Conservation (phyloP, 2,797 vertebrate genomes). For the Botia almorhae region DNA sequence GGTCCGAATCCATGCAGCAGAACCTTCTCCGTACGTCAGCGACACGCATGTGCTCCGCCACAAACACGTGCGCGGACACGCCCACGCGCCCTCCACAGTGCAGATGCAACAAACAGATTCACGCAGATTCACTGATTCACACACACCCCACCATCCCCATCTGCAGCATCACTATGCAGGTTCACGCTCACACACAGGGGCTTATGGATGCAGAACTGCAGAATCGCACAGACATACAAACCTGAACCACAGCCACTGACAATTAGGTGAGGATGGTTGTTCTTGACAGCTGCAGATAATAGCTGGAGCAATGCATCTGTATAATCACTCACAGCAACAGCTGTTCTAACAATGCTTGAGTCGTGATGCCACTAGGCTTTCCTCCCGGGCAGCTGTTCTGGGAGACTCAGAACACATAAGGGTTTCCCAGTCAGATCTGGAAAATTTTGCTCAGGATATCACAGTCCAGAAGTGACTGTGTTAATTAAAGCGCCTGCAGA, state of each 20-base stretch:
- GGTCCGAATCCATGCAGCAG: conserved; percentile 94
- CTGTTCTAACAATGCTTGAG: conserved; percentile 23
- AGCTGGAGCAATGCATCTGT: not conserved
- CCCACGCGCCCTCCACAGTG: conserved; percentile 24
- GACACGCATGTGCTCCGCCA: conserved; percentile 31
- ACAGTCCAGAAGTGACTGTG: not conserved
- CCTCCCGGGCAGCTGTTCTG: conserved; percentile 3
- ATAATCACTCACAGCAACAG: conserved; percentile 12
- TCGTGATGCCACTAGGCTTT: not conserved
- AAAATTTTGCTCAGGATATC: not conserved
- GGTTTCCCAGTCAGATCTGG: not conserved
- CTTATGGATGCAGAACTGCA: conserved; percentile 35
- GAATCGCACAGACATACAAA: conserved; percentile 24
- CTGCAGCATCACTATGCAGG: conserved; percentile 38
- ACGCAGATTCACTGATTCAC: conserved; percentile 22
- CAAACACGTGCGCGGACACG: conserved; percentile 8
- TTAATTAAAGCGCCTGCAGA: conserved; percentile 4
- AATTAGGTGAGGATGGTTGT: conserved; percentile 28
- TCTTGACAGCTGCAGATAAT: conserved; percentile 23
- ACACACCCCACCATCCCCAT: conserved; percentile 46
- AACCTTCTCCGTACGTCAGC: conserved; percentile 93
- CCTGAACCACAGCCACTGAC: conserved; percentile 3
- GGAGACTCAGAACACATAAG: not conserved
- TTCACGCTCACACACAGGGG: conserved; percentile 29
- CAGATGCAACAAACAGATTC: not conserved